Evolutionary conservation across 2,888 invertebrate species (phyloP).

Genomic region (Drosophila eohydei): DNA sequence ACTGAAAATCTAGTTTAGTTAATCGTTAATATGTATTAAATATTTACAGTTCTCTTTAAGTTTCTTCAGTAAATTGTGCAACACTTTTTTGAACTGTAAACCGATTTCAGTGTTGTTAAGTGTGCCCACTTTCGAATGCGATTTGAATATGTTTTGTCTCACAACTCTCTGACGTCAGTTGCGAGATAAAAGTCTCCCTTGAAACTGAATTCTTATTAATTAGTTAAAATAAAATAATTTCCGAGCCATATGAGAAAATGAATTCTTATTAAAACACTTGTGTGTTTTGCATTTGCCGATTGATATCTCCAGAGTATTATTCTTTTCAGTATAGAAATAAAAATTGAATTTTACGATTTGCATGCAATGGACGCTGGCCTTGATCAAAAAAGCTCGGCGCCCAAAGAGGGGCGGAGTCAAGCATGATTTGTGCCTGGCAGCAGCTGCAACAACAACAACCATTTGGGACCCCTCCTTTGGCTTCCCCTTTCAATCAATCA

Average conservation of each 20-base stretch:
- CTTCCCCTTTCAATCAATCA: slow-evolving; percentile 1
- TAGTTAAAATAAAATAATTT: slow-evolving; percentile 29
- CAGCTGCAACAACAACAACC: slow-evolving; percentile 13
- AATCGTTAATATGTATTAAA: neutral
- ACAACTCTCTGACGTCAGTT: slow-evolving; percentile 20
- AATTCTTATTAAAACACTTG: slow-evolving; percentile 45
- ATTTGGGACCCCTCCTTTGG: slow-evolving; percentile 6
- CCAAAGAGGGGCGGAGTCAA: slow-evolving; percentile 64
- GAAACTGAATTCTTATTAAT: slow-evolving; percentile 39
- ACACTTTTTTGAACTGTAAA: neutral
- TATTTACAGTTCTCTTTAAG: neutral
- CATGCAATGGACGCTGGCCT: slow-evolving; percentile 61
- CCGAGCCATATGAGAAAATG: slow-evolving; percentile 32
- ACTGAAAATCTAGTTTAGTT: neutral
- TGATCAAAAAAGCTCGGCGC: slow-evolving; percentile 25
- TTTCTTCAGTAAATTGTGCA: neutral
- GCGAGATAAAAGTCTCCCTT: slow-evolving; percentile 8
- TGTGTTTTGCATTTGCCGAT: slow-evolving; percentile 29
- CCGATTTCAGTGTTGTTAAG: no score
- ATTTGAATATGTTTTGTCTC: slow-evolving; percentile 1
- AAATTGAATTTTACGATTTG: slow-evolving; percentile 35
- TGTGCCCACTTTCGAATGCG: neutral
- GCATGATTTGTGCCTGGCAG: slow-evolving; percentile 67
- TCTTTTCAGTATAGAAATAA: slow-evolving; percentile 1
- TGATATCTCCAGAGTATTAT: slow-evolving; percentile 26